phyloP scores from a whole-genome alignment of 2,113 vertebrate species.

The Nothobranchius kuhntae region DNA sequence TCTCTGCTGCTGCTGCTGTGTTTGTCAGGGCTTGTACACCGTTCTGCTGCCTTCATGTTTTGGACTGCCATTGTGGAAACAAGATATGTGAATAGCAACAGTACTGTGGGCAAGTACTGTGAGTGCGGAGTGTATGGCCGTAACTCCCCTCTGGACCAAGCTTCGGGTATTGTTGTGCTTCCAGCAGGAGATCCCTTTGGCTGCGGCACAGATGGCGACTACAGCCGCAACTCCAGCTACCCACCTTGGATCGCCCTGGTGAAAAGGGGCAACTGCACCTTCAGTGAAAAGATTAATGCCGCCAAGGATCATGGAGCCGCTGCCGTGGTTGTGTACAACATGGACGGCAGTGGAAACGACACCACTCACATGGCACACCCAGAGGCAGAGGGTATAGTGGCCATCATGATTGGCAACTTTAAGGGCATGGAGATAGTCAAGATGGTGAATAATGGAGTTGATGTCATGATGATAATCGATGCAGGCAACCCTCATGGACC shows the following conservation, averaged over 20 bases:
- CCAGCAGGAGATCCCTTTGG: slow-evolving; percentile 65
- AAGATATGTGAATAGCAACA: slow-evolving; percentile 28
- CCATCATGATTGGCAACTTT: slow-evolving; percentile 73
- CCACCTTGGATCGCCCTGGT: slow-evolving; percentile 87
- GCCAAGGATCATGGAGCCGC: slow-evolving; percentile 77
- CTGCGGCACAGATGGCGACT: slow-evolving; percentile 52
- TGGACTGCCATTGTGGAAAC: slow-evolving; percentile 71
- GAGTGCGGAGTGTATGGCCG: slow-evolving; percentile 73
- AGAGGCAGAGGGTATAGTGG: slow-evolving; percentile 36
- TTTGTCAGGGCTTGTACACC: slow-evolving; percentile 56
- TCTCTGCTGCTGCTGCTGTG: slow-evolving; percentile 60
- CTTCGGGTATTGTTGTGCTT: slow-evolving; percentile 48
- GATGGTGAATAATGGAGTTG: slow-evolving; percentile 53
- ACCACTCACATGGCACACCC: slow-evolving; percentile 74
- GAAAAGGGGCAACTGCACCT: slow-evolving; percentile 88
- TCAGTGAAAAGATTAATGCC: slow-evolving; percentile 83
- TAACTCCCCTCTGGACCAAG: slow-evolving; percentile 41
- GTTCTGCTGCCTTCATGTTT: slow-evolving; percentile 49
- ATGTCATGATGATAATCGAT: slow-evolving; percentile 52
- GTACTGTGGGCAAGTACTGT: slow-evolving; percentile 46
- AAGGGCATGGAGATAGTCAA: slow-evolving; percentile 57
- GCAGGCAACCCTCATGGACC: slow-evolving; percentile 54
- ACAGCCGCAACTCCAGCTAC: slow-evolving; percentile 24
- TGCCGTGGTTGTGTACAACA: slow-evolving; percentile 88
- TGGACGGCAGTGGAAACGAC: slow-evolving; percentile 71